A percentile compares a stretch with the other conserved stretches of the same genome.
These are phyloP conservation scores for Saccopteryx leptura DNA, from an alignment of 2,113 vertebrate genomes.

Conservation along the genomic window DNA sequence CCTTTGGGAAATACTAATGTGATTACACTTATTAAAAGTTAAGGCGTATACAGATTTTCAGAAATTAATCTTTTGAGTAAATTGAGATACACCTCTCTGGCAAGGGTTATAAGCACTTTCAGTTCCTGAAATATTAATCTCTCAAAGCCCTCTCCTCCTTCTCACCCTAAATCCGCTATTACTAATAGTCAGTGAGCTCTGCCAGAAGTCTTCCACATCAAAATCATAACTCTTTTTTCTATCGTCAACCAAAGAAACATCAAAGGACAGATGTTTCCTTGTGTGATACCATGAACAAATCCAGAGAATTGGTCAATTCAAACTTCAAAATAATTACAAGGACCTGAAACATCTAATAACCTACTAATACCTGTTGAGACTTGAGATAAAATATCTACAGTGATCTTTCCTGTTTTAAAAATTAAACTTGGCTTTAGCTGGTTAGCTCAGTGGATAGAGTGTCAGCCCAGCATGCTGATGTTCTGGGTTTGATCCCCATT, in stretches of 20 bases:
- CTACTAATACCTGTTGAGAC: background rate
- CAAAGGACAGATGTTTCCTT: constrained; percentile 40
- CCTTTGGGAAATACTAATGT: constrained; percentile 50
- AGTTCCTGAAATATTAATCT: constrained; percentile 58
- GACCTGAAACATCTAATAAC: constrained; percentile 14
- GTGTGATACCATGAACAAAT: background rate
- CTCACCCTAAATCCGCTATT: constrained; percentile 7
- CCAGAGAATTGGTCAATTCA: background rate
- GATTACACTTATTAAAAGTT: constrained; percentile 62
- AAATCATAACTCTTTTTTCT: constrained; percentile 52
- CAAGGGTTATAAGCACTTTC: constrained; percentile 47
- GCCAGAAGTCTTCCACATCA: background rate
- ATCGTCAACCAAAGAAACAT: constrained; percentile 28
- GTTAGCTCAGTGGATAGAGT: too few relatives aligned
- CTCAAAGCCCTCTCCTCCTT: constrained; percentile 23
- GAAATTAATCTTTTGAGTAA: constrained; percentile 64
- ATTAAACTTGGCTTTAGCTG: background rate
- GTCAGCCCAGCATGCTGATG: too few relatives aligned
- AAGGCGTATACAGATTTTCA: constrained; percentile 65
- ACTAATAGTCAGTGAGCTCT: constrained; percentile 27
- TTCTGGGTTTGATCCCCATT: too few relatives aligned
- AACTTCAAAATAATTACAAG: constrained; percentile 27
- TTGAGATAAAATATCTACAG: background rate
- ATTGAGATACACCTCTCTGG: constrained; percentile 47
- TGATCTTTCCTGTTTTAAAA: background rate